Conservation (phyloP, 2,797 vertebrate species). For the Sebastolobus altivelis region DNA sequence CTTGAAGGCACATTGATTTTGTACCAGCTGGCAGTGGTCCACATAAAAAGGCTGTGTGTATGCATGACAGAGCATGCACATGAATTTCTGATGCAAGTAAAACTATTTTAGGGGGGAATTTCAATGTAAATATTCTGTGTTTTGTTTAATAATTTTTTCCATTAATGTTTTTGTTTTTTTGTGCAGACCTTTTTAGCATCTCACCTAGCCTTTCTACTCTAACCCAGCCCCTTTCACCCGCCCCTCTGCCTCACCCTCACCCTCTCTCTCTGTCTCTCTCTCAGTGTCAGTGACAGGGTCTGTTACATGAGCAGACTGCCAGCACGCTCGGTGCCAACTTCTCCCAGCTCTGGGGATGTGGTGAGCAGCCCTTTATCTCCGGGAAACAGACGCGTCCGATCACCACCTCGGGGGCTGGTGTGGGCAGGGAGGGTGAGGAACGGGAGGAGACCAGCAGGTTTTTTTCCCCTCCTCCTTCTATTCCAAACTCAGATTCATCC, state of each 20-base stretch:
- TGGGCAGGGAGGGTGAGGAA: conserved; percentile 64
- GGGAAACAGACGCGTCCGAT: conserved; percentile 83
- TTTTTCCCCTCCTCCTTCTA: conserved; percentile 27
- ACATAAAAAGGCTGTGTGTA: neutral
- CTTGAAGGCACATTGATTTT: conserved; percentile 44
- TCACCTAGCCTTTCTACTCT: conserved; percentile 44
- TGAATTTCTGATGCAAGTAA: neutral
- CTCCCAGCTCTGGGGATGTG: conserved; percentile 78
- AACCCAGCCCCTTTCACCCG: conserved; percentile 33
- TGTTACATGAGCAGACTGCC: conserved; percentile 78
- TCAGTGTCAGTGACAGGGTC: conserved; percentile 78
- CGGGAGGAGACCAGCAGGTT: conserved; percentile 61
- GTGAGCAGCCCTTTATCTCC: conserved; percentile 85
- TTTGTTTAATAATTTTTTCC: neutral
- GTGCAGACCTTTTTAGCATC: conserved; percentile 35
- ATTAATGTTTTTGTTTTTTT: neutral
- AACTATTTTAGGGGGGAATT: neutral
- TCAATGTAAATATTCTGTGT: neutral
- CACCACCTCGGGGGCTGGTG: conserved; percentile 75
- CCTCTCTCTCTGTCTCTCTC: conserved; percentile 35
- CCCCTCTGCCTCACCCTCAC: conserved; percentile 40
- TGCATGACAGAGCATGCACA: neutral
- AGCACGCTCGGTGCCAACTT: conserved; percentile 76
- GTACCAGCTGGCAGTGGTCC: conserved; percentile 12
- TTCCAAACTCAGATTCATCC: conserved; percentile 47